Base-by-base conservation (phyloP, 2,888 invertebrate species). In the Hanleya hanleyi region DNA sequence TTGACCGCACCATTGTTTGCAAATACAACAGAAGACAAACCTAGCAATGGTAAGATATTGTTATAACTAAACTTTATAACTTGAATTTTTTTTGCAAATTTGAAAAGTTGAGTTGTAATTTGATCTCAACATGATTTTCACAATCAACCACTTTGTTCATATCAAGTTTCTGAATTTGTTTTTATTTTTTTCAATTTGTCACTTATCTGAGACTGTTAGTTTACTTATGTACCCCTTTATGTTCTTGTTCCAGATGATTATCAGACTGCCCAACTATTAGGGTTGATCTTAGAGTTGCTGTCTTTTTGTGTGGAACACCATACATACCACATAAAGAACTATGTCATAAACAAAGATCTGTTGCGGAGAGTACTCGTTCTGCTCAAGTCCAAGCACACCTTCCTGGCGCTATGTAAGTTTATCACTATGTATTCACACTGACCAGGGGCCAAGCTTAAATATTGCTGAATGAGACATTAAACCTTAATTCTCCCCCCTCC, bases 261-360 rank as follows among this genome's bases (percentile, higher is more conserved):
- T 91, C 95, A 96, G 91, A 97, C 97, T 70, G 98, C 98, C 82
- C 98, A 99, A 92, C 93, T 99, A 79, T 92, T 98, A 80, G 97
- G 97, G 71, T 93, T 99, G 82, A 97, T 99, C 78, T 92, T 99
- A 85, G 99, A 99, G 91, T 93, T 99, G 84, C 92, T 99, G 80
- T 96, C 98, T 50, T 99, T 99, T 92, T 99, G 99, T 92, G 97
- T 99, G 66, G 99, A 99, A 91, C 99, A 99, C 92, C 99, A 99
- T 92, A 96, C 97, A 74, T 98, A 97, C 93, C 97, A 99, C 92
- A 98, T 99, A 91, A 98, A 98, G 91, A 97, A 97, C 91, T 98
- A 97, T 92, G 96, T 98, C 91, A 93, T 99, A 88, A 96, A 96
- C 92, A 98, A 97, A 92, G 98, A 99, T 92, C 93, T 99, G 83